Base-by-base conservation (phyloP, 2,888 invertebrate genomes). In the Stenichneumon culpator region DNA sequence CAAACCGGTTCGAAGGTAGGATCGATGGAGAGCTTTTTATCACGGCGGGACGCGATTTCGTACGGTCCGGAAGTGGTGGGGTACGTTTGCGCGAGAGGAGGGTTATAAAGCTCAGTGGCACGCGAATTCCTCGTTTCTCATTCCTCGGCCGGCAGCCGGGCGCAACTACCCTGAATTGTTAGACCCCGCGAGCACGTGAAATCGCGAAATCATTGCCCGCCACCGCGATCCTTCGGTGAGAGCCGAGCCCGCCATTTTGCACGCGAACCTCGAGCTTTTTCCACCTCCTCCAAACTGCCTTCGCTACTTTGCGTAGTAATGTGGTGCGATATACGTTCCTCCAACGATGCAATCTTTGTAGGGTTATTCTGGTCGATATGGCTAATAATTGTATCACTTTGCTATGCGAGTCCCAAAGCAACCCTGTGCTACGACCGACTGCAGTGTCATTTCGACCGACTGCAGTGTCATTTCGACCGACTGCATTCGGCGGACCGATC, bases 41-140 rank as follows among this genome's bases (percentile, higher is more conserved):
- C 57, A 32, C 6, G n/a, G 2, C 44, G 57, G 50, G 50, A 60
- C 60, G 44, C 25, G 54, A n/a, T 79, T 75, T 63, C 65, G 69
- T 63, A 44, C 25, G 44, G 19, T 47, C n/a, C 50, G 32, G 9
- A 50, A 57, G 67, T 77, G 68, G 19, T n/a, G 7, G 19, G 14
- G 39, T 19, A 32, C 22, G 67, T 39, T 68, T 47, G 68, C 39
- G 60, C 65, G 72, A 44, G 36, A 7, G n/a, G 7, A 14, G 36
- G n/a, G 3, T 54, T 19, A 67, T 19, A 83, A 75, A 74, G 44
- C 68, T 70, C 52, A 79, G 22, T 54, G 52, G 70, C 83, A 83
- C 83, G 83, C 83, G 83, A 83, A 83, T 65, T 75, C 6, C 83
- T 83, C 83, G 72, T 83, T 83, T 70, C 79, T 75, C 82, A 83